These are phyloP conservation scores for Drosophila pachea DNA, from an alignment of 1,140 invertebrate genomes.

Conservation along the genomic window DNA sequence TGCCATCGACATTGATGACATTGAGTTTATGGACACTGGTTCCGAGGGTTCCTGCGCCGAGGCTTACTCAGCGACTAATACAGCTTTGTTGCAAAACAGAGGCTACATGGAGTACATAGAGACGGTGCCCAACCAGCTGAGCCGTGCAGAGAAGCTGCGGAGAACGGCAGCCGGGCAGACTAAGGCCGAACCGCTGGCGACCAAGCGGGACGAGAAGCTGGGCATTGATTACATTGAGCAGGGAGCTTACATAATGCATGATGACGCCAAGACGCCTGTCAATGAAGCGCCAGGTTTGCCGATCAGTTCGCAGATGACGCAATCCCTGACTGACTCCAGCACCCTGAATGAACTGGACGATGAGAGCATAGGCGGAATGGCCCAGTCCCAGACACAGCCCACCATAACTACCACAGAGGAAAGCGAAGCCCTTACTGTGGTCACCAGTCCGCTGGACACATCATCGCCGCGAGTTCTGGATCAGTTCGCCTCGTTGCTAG, in stretches of 20 bases:
- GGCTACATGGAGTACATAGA: conserved; percentile 86
- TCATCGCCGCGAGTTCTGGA: conserved; percentile 62
- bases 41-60: conserved; percentile 83
- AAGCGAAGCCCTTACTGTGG: conserved; percentile 81
- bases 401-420: conserved; percentile 81
- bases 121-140: conserved; percentile 39
- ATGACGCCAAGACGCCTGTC: conserved; percentile 74
- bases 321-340: conserved; percentile 74
- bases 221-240: conserved; percentile 82
- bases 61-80: conserved; percentile 81
- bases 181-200: conserved; percentile 40
- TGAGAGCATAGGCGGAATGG: conserved; percentile 80
- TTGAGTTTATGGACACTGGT: conserved; percentile 89
- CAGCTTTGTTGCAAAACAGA: conserved; percentile 81
- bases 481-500: conserved; percentile 59
- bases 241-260: conserved; percentile 78
- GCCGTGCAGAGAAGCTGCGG: conserved; percentile 17
- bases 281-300: conserved; percentile 57
- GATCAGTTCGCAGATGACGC: conserved; percentile 58
- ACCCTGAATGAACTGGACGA: conserved; percentile 81
- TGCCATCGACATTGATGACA: conserved; percentile 79
- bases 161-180: neutral
- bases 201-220: conserved; percentile 66
- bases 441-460: conserved; percentile 81
- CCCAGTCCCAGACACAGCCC: conserved; percentile 54